A percentile compares a stretch with the other conserved stretches of the same genome.
These are phyloP conservation scores for Julus scandinavius DNA, from an alignment of 2,888 invertebrate genomes.

Conservation along the genomic window DNA sequence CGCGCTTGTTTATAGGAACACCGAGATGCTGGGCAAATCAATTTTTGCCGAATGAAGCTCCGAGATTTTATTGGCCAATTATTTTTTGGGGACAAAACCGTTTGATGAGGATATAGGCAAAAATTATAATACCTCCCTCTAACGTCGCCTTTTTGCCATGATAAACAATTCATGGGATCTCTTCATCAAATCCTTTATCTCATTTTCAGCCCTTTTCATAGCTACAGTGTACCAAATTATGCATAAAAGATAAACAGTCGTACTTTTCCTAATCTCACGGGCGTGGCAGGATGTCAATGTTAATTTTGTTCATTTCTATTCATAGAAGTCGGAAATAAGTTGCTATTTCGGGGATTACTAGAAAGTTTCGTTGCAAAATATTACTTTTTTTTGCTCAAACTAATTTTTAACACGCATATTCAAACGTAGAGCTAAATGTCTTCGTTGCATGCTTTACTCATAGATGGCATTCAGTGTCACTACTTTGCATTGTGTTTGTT, in stretches of 20 bases:
- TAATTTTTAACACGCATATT: not conserved
- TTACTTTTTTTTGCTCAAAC: not conserved
- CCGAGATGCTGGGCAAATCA: not conserved
- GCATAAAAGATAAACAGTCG: conserved; percentile 19
- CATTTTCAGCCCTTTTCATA: not conserved
- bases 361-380: not conserved
- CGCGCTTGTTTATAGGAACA: not conserved
- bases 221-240: conserved; percentile 13
- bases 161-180: not conserved
- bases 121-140: not conserved
- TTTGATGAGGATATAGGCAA: not conserved
- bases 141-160: not conserved
- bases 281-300: conserved; percentile 37
- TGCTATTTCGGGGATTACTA: conserved; percentile 6
- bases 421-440: not conserved
- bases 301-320: not conserved
- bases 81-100: not conserved
- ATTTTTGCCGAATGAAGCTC: not conserved
- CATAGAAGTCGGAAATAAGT: not conserved
- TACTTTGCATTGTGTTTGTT: no score
- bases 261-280: conserved; percentile 2
- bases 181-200: not conserved
- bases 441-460: not conserved
- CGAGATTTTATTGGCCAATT: not conserved
- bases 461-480: not conserved